Evolutionary conservation across 2,888 invertebrate species (phyloP).

Genomic region (Aphodius sticticus): DNA sequence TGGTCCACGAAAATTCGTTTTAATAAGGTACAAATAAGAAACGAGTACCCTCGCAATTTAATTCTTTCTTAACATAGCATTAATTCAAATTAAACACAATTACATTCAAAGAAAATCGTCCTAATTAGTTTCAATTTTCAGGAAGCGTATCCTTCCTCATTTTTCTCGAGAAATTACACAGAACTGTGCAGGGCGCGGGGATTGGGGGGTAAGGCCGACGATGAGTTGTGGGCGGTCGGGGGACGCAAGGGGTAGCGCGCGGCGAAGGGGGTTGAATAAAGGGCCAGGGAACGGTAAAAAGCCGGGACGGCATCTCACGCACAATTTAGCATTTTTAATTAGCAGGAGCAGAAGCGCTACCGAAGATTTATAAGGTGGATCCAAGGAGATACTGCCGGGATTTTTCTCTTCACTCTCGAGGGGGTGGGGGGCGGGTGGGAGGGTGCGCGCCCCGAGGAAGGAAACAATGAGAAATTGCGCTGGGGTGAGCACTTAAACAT

Average conservation of each 20-base stretch:
- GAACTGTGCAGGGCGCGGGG: background rate
- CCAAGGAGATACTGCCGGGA: conserved; percentile 49
- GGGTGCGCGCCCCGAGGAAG: conserved; percentile 16
- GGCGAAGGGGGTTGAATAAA: conserved; percentile 6
- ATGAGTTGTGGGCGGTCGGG: background rate
- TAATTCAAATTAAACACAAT: conserved; percentile 4
- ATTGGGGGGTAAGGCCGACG: background rate
- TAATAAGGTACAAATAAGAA: background rate
- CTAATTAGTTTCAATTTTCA: conserved; percentile 4
- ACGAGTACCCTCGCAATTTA: background rate
- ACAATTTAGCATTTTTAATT: conserved; percentile 61
- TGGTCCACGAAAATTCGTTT: background rate
- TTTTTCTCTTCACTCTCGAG: conserved; percentile 11
- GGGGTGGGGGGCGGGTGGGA: background rate
- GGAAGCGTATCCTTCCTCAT: background rate
- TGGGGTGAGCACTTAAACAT: conserved; percentile 47
- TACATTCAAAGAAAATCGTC: background rate
- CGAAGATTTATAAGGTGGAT: conserved; percentile 53
- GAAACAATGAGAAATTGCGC: conserved; percentile 24
- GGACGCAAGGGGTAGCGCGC: background rate
- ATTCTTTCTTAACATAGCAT: background rate
- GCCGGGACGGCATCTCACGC: conserved; percentile 54
- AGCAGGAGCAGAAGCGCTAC: conserved; percentile 50
- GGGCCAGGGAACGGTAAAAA: conserved; percentile 41
- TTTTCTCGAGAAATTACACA: background rate